Conservation (phyloP, 2,113 vertebrate species). For the Theristicus caerulescens region DNA sequence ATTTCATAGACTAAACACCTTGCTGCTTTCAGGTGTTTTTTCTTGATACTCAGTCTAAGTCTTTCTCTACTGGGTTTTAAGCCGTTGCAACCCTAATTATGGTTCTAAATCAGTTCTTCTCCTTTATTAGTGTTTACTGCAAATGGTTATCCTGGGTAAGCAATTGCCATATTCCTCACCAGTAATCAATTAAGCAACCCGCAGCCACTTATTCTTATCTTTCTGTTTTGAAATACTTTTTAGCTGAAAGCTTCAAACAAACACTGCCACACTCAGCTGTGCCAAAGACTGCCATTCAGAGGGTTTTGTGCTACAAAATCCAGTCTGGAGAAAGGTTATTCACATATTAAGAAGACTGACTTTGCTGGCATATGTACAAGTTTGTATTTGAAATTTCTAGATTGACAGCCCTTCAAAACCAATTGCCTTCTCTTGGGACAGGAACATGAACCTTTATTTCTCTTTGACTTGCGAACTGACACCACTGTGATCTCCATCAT, state of each 20-base stretch:
- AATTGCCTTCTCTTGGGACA: neutral
- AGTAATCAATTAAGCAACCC: neutral
- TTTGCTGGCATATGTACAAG: neutral
- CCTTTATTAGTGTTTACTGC: neutral
- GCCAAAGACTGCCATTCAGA: neutral
- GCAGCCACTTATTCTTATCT: neutral
- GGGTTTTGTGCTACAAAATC: neutral
- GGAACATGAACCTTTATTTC: conserved; percentile 9
- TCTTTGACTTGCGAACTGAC: conserved; percentile 21
- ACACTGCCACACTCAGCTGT: neutral
- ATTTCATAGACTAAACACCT: neutral
- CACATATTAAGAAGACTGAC: neutral
- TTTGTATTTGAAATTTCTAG: neutral
- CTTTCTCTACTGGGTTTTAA: neutral
- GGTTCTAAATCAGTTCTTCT: neutral
- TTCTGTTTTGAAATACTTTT: neutral
- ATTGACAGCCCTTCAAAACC: conserved; percentile 2
- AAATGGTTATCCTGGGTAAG: neutral
- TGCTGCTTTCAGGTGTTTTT: neutral
- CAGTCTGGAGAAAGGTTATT: neutral
- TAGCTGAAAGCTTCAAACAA: neutral
- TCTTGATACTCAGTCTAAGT: neutral
- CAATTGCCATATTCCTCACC: neutral
- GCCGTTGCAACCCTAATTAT: neutral
- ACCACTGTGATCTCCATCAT: neutral